Evolutionary conservation across 2,888 invertebrate species (phyloP), one percentile per base, ranked within the genome.

Genomic region (Epinotia nisella): DNA sequence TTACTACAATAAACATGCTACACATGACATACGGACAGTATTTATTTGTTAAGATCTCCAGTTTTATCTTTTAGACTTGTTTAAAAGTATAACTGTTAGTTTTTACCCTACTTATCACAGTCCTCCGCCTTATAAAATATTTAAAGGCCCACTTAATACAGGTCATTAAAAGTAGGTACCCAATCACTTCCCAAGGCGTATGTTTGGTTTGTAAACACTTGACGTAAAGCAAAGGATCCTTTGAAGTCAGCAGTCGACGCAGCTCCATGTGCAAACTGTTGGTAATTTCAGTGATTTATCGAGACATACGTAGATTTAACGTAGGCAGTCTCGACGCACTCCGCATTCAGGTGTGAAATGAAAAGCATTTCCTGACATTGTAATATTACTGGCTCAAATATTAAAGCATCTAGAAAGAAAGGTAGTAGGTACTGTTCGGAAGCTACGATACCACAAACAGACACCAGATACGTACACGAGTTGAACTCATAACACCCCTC

Each of bases 211-310:
- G n/a, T 49, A n/a, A 5, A 5, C 41, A 21, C 61, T 35, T 41
- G 41, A 45, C 21, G 21, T 61, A n/a, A 9, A 64, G 29, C 64
- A 51, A 49, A 51, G 51, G 19, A 17, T 13, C 51, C 51, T 64
- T 53, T 64, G 64, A 64, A 35, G 51, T 64, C 51, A 5, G 45
- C 21, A 49, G n/a, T 51, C 51, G 24, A 17, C n/a, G 5, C 13
- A 24, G 61, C 24, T 41, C 21, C 41, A 62, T 29, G 24, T 35
- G 29, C 29, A 64, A 64, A 29, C 62, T 17, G 49, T n/a, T 49
- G 19, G 45, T 15, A 61, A 49, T 45, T 61, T 9, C 15, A 45
- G 21, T 62, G 24, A 49, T 62, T 62, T 15, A 15, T 62, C 21
- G 15, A 49, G 24, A 21, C 24, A 9, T 17, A 35, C 29, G 2